Evolutionary conservation across 1,140 invertebrate genomes (phyloP).

Genomic region (Patella vulgata): DNA sequence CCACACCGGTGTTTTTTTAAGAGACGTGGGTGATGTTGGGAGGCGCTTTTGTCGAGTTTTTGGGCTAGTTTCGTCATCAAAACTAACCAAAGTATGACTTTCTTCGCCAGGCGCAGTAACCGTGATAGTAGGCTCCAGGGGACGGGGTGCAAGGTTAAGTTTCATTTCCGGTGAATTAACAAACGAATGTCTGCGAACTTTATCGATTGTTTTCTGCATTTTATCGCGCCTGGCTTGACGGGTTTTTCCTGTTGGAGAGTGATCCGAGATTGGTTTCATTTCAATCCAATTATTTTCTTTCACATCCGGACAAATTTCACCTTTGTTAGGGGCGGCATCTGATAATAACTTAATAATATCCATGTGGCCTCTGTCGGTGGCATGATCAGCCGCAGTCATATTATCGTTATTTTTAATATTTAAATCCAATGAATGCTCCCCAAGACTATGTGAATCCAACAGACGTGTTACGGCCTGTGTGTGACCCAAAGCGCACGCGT

Average conservation of each 20-base stretch:
- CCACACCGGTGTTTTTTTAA: too few relatives aligned
- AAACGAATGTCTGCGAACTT: not conserved
- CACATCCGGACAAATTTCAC: not conserved
- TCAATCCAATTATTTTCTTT: not conserved
- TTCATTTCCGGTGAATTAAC: not conserved
- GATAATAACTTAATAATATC: slow-evolving; percentile 16
- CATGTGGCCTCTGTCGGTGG: slow-evolving; percentile 1
- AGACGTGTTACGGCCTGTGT: slow-evolving; percentile 13
- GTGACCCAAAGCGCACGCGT: slow-evolving; percentile 28
- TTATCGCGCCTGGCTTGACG: not conserved
- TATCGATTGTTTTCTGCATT: not conserved
- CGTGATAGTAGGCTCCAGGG: not conserved
- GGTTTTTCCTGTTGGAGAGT: not conserved
- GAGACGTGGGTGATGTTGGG: not conserved
- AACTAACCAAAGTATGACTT: not conserved
- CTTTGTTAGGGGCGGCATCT: not conserved
- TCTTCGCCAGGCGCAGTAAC: not conserved
- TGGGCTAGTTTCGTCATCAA: too few relatives aligned
- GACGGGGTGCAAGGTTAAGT: too few relatives aligned
- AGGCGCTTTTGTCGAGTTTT: not conserved
- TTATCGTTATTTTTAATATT: slow-evolving; percentile 37
- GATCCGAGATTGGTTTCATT: not conserved
- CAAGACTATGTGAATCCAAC: slow-evolving; percentile 13
- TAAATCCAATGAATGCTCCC: slow-evolving; percentile 26
- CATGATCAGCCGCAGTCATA: slow-evolving; percentile 34